Base-by-base conservation (phyloP, 2,797 vertebrate species). In the Borostomias antarcticus region DNA sequence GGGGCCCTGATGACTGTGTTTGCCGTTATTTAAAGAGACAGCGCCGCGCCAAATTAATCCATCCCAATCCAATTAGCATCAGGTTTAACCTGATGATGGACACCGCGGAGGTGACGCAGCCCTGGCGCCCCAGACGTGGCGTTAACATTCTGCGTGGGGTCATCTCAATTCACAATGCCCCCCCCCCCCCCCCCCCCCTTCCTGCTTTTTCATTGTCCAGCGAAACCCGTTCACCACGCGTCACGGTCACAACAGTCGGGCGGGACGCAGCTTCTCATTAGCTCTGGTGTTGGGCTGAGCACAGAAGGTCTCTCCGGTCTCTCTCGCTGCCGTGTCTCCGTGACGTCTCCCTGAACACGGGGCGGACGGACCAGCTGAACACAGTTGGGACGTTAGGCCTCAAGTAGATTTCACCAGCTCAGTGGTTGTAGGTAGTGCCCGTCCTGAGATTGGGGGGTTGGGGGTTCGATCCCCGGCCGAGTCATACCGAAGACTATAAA, bases 21-120 rank as follows among this genome's bases (percentile, higher is more conserved):
- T 95, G 89, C 92, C 86, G 81, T 94, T 95, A 96, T 96, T 94
- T 89, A 91, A 95, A 95, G 93, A 93, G 95, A 96, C 94, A 93
- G 93, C 91, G 92, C 90, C 91, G 93, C 93, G 92, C 92, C 93
- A 95, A 95, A 96, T 95, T 94, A 95, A 97, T 95, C 93, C 93
- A 91, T 95, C 93, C 91, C 93, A 93, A 95, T 96, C 91, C 95
- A 96, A 95, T 96, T 96, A 96, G 94, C 93, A 93, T 96, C 94
- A 95, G 95, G 94, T 96, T 96, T 95, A 96, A 95, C 94, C 93
- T 92, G 92, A 90, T 95, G 95, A 96, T 93, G 92, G 93, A 95
- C 95, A 90, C 93, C 91, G 95, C 94, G n/a, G 95, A 95, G 95
- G 95, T 96, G 95, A 95, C 92, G 93, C 91, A 90, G 89, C 88